phyloP scores from a whole-genome alignment of 2,113 vertebrate genomes.

The Kryptolebias marmoratus region DNA sequence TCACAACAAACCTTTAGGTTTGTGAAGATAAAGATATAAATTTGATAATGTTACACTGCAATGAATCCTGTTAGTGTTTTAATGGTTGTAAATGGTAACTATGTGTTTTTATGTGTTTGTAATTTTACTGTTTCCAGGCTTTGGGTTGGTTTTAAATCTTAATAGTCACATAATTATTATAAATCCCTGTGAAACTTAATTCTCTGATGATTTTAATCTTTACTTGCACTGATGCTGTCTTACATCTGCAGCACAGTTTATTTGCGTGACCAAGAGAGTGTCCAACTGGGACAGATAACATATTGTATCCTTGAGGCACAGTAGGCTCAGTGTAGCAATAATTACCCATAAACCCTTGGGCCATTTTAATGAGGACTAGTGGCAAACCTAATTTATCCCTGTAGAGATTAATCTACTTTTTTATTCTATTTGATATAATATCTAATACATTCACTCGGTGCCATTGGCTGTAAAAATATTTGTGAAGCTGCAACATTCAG shows the following conservation, averaged over 20 bases:
- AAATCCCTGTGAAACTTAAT: conserved; percentile 15
- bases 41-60: too few species aligned
- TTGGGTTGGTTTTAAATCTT: conserved; percentile 7
- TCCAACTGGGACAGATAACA: conserved; percentile 61
- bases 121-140: neutral
- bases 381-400: conserved; percentile 30
- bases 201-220: conserved; percentile 16
- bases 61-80: too few species aligned
- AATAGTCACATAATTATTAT: conserved; percentile 24
- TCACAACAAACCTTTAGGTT: too few species aligned
- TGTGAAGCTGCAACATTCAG: neutral
- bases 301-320: conserved; percentile 55
- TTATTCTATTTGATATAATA: conserved; percentile 27
- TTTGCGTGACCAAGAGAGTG: conserved; percentile 48
- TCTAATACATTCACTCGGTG: conserved; percentile 17
- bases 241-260: conserved; percentile 37
- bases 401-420: conserved; percentile 13
- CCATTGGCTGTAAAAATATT: neutral
- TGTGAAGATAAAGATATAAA: too few species aligned
- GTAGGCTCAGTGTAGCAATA: conserved; percentile 38
- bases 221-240: conserved; percentile 29
- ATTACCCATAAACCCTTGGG: conserved; percentile 52
- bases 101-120: neutral
- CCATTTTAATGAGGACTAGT: conserved; percentile 30
- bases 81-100: too few species aligned